These are phyloP conservation scores for Lepidurus arcticus DNA, from an alignment of 1,140 invertebrate species.

Conservation along the genomic window DNA sequence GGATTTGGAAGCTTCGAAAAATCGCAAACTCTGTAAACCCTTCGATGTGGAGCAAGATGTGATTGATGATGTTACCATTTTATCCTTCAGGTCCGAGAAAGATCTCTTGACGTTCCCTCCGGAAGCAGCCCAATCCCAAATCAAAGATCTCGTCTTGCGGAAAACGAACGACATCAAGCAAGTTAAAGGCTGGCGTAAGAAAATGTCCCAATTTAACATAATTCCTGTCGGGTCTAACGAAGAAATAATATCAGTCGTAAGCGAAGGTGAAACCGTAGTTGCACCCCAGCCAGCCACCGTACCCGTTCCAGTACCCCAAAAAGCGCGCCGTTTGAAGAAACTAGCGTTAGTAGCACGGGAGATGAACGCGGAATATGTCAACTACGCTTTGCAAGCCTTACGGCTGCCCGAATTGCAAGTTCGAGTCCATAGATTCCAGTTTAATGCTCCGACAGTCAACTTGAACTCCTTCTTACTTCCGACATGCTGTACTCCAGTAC, in stretches of 20 bases:
- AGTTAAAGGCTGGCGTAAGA: constrained; percentile 27
- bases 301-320: background rate
- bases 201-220: constrained; percentile 1
- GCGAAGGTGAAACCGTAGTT: background rate
- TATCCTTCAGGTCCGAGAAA: constrained; percentile 8
- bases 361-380: background rate
- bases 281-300: background rate
- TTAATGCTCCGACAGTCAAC: background rate
- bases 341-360: background rate
- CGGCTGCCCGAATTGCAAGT: background rate
- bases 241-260: background rate
- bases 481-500: background rate
- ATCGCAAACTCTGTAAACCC: background rate
- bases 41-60: constrained; percentile 14
- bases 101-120: constrained; percentile 7
- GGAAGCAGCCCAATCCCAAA: background rate
- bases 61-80: constrained; percentile 27
- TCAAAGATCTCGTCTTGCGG: background rate
- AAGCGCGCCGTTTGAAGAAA: background rate
- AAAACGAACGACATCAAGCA: constrained; percentile 29
- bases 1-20: background rate
- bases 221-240: background rate
- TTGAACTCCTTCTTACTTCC: background rate
- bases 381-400: background rate
- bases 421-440: background rate